These are phyloP conservation scores for Doris montereyensis DNA, from an alignment of 2,888 invertebrate genomes.

Conservation along the genomic window DNA sequence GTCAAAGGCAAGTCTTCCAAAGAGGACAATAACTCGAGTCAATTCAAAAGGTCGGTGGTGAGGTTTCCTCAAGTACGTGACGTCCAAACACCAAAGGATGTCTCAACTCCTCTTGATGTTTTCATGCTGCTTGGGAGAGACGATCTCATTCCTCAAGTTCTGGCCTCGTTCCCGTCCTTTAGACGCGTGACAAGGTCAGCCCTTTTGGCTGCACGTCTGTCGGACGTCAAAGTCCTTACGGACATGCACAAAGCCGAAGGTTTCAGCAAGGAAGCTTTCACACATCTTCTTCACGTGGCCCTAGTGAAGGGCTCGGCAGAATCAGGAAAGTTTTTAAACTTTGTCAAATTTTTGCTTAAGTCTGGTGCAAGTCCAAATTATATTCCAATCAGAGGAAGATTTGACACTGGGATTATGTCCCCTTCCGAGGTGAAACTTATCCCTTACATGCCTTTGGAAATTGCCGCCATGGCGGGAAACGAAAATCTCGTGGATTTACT, in stretches of 20 bases:
- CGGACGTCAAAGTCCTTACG: conserved; percentile 10
- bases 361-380: conserved; percentile 43
- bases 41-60: neutral
- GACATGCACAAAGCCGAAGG: neutral
- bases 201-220: conserved; percentile 29
- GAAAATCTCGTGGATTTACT: conserved; percentile 33
- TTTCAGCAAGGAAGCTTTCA: conserved; percentile 26
- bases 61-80: neutral
- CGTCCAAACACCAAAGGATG: neutral
- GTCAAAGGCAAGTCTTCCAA: neutral
- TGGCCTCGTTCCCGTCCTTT: conserved; percentile 14
- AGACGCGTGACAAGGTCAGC: conserved; percentile 7
- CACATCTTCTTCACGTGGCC: conserved; percentile 31
- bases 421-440: conserved; percentile 27
- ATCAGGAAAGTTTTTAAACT: conserved; percentile 1
- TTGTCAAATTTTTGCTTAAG: conserved; percentile 34
- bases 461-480: conserved; percentile 40
- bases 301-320: neutral
- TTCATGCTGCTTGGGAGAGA: neutral
- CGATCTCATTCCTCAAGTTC: neutral
- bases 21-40: neutral
- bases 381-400: conserved; percentile 28
- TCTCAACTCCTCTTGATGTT: conserved; percentile 16
- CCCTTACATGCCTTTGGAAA: conserved; percentile 38
- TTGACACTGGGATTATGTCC: neutral